A percentile compares a stretch with the other conserved stretches of the same genome.
These are phyloP conservation scores for Coelopa pilipes DNA, from an alignment of 2,888 invertebrate species.

Conservation along the genomic window DNA sequence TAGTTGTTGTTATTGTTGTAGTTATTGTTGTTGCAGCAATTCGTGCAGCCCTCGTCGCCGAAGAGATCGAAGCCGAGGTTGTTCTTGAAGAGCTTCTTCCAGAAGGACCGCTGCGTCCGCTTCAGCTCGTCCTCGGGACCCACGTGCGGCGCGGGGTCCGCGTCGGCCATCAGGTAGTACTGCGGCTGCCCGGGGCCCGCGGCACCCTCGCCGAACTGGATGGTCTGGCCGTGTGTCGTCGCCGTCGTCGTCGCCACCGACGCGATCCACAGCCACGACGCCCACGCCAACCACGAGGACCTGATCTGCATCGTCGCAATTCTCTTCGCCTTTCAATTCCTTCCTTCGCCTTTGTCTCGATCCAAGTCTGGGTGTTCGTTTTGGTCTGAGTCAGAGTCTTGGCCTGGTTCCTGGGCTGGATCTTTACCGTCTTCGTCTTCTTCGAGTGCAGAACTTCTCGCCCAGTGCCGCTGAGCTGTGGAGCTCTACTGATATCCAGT, in stretches of 20 bases:
- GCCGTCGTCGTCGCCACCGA: background rate
- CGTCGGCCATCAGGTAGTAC: slow-evolving; percentile 42
- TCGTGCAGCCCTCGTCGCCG: slow-evolving; percentile 45
- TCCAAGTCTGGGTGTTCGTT: no score
- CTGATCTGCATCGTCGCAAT: slow-evolving; percentile 15
- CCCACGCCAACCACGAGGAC: background rate
- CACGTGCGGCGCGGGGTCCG: slow-evolving; percentile 24
- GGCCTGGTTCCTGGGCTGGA: background rate
- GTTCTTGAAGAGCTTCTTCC: slow-evolving; percentile 39
- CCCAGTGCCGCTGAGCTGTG: slow-evolving; percentile 28
- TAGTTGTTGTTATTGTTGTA: slow-evolving; percentile 40
- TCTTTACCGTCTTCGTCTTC: background rate
- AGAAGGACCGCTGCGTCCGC: slow-evolving; percentile 42
- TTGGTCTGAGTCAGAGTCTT: background rate
- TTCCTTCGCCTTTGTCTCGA: background rate
- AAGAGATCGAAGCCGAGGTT: slow-evolving; percentile 22
- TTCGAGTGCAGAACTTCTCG: background rate
- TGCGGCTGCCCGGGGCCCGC: slow-evolving; percentile 32
- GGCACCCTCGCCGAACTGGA: slow-evolving; percentile 38
- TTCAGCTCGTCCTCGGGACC: slow-evolving; percentile 40
- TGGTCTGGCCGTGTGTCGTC: background rate
- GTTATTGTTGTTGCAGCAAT: slow-evolving; percentile 45
- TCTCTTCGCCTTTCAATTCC: background rate
- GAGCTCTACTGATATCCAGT: slow-evolving; percentile 33
- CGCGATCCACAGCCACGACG: background rate